phyloP scores from a whole-genome alignment of 2,888 invertebrate genomes.

The Muscina levida region DNA sequence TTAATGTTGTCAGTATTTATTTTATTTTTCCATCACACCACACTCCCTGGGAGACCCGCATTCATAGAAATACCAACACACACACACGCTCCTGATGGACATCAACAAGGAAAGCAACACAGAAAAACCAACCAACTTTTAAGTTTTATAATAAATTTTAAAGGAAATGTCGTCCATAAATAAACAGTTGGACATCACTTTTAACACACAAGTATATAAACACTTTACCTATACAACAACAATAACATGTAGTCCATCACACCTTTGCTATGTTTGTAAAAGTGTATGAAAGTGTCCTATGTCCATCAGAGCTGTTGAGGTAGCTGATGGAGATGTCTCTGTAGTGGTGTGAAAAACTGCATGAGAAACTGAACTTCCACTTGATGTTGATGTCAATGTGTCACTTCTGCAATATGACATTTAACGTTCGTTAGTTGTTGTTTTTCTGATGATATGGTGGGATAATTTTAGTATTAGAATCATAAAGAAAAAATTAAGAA shows the following conservation, averaged over 20 bases:
- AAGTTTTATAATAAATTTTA: conserved; percentile 73
- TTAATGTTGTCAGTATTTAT: conserved; percentile 79
- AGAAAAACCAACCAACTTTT: conserved; percentile 72
- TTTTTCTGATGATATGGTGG: too few species aligned
- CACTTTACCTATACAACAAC: background rate
- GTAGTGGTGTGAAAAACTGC: conserved; percentile 37
- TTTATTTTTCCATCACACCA: conserved; percentile 76
- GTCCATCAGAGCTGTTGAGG: conserved; percentile 46
- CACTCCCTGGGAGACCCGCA: background rate
- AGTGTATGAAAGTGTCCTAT: conserved; percentile 19
- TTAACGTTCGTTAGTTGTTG: conserved; percentile 39
- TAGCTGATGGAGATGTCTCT: conserved; percentile 47
- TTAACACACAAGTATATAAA: conserved; percentile 38
- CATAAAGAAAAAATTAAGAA: too few species aligned
- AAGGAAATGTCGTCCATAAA: conserved; percentile 64
- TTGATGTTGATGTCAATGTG: conserved; percentile 64
- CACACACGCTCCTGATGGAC: background rate
- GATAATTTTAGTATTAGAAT: too few species aligned
- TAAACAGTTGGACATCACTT: conserved; percentile 62
- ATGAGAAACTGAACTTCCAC: conserved; percentile 52
- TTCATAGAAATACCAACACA: background rate
- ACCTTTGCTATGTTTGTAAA: too few species aligned
- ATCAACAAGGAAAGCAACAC: conserved; percentile 12
- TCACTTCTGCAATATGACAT: conserved; percentile 62
- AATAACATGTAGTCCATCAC: conserved; percentile 30